A percentile compares a stretch with the other conserved stretches of the same genome.
Evolutionary conservation across 2,113 vertebrate genomes (phyloP).

Genomic region (Taxidea taxus): DNA sequence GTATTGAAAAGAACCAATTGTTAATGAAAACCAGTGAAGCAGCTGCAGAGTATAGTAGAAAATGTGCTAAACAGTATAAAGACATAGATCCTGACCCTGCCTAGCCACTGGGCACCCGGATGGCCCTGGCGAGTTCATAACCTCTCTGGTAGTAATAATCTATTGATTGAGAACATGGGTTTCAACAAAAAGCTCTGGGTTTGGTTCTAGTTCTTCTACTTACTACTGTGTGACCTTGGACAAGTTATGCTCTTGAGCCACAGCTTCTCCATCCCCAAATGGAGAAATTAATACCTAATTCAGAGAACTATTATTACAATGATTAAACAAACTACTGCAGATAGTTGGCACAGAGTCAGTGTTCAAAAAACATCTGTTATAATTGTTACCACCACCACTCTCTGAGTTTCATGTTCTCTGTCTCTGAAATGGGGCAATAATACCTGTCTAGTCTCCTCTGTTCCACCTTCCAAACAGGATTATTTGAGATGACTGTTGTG

Average conservation of each 20-base stretch:
- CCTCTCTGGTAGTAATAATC: background rate
- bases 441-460: background rate
- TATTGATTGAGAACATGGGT: background rate
- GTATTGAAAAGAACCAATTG: background rate
- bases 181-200: background rate
- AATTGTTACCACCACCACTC: background rate
- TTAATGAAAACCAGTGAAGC: constrained; percentile 5
- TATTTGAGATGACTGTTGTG: background rate
- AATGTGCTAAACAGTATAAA: background rate
- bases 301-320: background rate
- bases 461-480: background rate
- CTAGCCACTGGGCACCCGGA: background rate
- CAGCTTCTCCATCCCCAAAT: background rate
- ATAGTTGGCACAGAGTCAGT: background rate
- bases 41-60: background rate
- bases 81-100: background rate
- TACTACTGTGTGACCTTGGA: background rate
- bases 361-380: background rate
- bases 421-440: constrained; percentile 9
- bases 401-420: background rate
- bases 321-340: background rate
- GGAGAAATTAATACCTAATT: background rate
- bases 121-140: background rate
- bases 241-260: background rate
- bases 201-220: background rate